Evolutionary conservation across 2,797 vertebrate species (phyloP), one percentile per base, ranked within the genome.

Genomic region (Phrynocephalus guinanensis): DNA sequence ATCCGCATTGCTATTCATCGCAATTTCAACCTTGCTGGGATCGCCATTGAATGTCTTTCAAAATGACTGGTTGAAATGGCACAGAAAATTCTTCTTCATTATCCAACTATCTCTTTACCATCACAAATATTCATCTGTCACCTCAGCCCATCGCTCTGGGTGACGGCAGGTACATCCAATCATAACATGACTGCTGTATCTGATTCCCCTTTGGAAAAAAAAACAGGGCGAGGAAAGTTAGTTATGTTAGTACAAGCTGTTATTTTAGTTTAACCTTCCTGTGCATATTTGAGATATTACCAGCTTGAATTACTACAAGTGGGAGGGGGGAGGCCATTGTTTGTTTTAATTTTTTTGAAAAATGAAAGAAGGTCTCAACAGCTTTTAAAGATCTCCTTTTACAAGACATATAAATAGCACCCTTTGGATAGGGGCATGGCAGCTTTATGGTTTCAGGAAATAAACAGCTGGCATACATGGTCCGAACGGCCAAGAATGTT

Each of bases 1-100:
- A 63, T 63, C 18, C 18, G 13, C 13, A 4, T 63, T 20, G 60
- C 13, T 20, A 63, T 63, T 18, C 60, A 20, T 63, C 15, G 18
- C 5, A 2, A 22, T 16, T 3, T 63, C 5, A 16, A 63, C 60
- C 13, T 63, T 15, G 60, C 5, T 20, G 15, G 5, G 3, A 20
- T 63, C 20, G 60, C 60, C 16, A 18, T 3, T 15, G 18, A 63
- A 63, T 18, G 3, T 5, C 5, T 20, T 16, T 20, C 71, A 79
- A 83, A 91, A 5, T 82, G 81, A 48, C n/a, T 85, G 9, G 79
- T 63, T 66, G 70, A 86, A 68, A 78, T 1, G 28, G 86, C 20
- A 78, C 0, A 16, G 1, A 38, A 1, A 73, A 30, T 10, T 11
- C 18, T 20, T 63, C 20, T 79, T 84, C 9, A 77, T 82, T 77